Percentiles rank a stretch among this genome's conserved stretches.
These are phyloP conservation scores for Gymnocephalus cernua DNA, from an alignment of 2,113 vertebrate species.

Conservation along the genomic window DNA sequence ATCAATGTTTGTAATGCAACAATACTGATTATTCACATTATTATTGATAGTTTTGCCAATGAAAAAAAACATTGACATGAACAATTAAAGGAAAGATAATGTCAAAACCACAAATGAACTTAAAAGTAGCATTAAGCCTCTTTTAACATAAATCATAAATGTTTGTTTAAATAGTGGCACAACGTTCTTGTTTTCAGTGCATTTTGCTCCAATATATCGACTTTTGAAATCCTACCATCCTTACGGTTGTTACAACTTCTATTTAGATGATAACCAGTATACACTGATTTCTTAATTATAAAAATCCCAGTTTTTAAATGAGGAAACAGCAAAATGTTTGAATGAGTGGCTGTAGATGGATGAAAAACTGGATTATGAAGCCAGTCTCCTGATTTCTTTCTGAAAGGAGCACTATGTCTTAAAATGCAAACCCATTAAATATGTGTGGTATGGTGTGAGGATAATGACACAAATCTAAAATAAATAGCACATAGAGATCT, in stretches of 20 bases:
- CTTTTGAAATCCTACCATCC: neutral
- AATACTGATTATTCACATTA: neutral
- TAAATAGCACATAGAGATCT: neutral
- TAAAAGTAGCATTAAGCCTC: neutral
- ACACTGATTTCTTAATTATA: neutral
- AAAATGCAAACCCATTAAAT: slow-evolving; percentile 33
- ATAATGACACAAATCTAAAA: neutral
- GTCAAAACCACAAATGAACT: neutral
- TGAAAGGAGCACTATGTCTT: neutral
- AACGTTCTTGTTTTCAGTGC: neutral
- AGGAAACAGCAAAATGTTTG: neutral
- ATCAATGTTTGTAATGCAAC: neutral
- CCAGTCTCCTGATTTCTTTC: neutral
- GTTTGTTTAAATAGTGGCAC: neutral
- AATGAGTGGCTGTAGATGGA: neutral
- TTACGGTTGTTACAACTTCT: neutral
- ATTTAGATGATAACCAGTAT: neutral
- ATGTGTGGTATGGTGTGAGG: neutral
- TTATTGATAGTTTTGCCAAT: neutral
- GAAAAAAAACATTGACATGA: neutral
- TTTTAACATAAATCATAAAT: neutral
- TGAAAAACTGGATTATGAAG: slow-evolving; percentile 13
- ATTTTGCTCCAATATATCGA: neutral
- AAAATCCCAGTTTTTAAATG: neutral
- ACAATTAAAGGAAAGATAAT: neutral